Conservation (phyloP, 2,797 vertebrate species). For the Alosa sapidissima region DNA sequence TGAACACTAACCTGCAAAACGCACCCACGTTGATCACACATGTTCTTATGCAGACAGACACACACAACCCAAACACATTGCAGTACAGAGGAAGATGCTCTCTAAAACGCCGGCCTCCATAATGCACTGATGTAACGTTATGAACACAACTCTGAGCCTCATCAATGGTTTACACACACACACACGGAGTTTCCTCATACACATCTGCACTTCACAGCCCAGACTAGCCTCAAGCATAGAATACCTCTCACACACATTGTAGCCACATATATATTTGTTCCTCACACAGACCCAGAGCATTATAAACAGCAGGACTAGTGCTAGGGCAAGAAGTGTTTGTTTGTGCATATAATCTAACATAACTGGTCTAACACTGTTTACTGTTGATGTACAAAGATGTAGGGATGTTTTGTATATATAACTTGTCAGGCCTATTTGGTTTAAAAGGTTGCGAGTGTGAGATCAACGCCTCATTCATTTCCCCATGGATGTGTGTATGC, state of each 20-base stretch:
- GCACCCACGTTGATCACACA: not conserved
- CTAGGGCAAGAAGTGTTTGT: not conserved
- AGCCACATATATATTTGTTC: not conserved
- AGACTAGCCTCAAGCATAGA: not conserved
- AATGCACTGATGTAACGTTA: not conserved
- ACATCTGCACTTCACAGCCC: not conserved
- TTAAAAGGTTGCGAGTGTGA: not conserved
- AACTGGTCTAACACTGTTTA: not conserved
- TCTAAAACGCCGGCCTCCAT: not conserved
- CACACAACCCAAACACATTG: not conserved
- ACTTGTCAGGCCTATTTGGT: conserved; percentile 3
- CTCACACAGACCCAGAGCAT: not conserved
- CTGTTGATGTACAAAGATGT: conserved; percentile 20
- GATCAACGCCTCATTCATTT: not conserved
- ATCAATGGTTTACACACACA: not conserved
- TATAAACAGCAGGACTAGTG: conserved; percentile 44
- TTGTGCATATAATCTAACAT: conserved; percentile 14
- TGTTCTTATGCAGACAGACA: not conserved
- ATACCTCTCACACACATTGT: conserved; percentile 10
- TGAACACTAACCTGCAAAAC: not conserved
- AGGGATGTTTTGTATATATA: not conserved
- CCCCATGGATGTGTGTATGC: conserved; percentile 3
- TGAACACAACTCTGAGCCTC: not conserved
- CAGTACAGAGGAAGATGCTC: not conserved
- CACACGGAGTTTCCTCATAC: not conserved